Base-by-base conservation (phyloP, 2,888 invertebrate genomes). In the Rotaria magnacalcarata region DNA sequence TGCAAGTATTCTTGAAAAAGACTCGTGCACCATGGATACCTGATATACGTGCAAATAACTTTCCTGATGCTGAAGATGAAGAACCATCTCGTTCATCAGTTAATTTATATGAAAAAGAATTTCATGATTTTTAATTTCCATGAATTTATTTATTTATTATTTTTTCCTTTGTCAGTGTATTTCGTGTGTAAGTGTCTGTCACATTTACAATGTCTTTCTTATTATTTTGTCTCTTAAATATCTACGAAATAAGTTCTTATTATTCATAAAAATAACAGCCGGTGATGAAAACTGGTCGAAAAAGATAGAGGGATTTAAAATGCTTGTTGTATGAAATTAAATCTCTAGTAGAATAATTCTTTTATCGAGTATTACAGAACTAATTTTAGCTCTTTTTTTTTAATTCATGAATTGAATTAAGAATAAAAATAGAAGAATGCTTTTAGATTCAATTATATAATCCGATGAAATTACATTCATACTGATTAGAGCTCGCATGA, bases 51-150 rank as follows among this genome's bases (percentile, higher is more conserved):
- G 75, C 75, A 60, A 85, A 86, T 75, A 85, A 86, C 34, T 86
- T 85, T 75, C 85, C 85, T 5, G 98, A 99, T 93, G 99, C 99
- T 91, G 99, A 99, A 92, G 99, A 99, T 93, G 99, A 99, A 92
- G 95, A 96, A 88, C 93, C 99, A 90, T 95, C 97, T 93, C 98
- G 99, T 92, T 97, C 97, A 89, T 96, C 97, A 88, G 96, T 96
- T 89, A 98, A 99, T 93, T 97, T 98, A 93, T 99, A 98, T 93
- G 96, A 97, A 92, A 98, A 97, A 93, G 99, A 99, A 93, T 99
- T 99, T 93, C 96, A 97, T 89, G 98, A 99, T 92, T 99, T 99
- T 90, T 93, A 90, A 80, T 47, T 80, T 47, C 24, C 80, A 47
- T 41, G n/a, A 47, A 80, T 54, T 54, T 54, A 21, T 21, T 54